Percentiles rank a stretch among this genome's conserved stretches.
phyloP scores from a whole-genome alignment of 2,113 vertebrate species.

The Leiothrix lutea region DNA sequence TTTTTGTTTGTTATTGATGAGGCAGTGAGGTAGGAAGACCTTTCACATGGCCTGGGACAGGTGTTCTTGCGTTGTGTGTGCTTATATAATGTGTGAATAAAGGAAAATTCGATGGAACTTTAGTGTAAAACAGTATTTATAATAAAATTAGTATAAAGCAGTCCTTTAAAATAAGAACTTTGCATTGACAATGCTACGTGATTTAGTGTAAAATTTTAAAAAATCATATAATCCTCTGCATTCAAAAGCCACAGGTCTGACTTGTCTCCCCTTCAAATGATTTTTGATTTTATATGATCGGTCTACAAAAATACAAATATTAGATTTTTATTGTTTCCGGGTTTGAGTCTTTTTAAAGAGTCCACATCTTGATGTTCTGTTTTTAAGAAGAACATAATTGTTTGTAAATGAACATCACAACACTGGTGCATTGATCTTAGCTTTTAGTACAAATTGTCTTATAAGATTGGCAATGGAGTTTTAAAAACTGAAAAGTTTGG shows the following conservation, averaged over 20 bases:
- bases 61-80: background rate
- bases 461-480: background rate
- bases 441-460: background rate
- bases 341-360: background rate
- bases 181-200: background rate
- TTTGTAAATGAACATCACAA: background rate
- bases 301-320: background rate
- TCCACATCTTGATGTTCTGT: background rate
- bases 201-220: background rate
- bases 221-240: background rate
- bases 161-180: background rate
- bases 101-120: background rate
- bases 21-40: background rate
- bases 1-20: background rate
- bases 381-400: background rate
- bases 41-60: background rate
- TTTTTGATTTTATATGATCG: background rate
- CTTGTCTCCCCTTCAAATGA: background rate
- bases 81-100: background rate
- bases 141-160: background rate
- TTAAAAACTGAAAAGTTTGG: background rate
- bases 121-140: background rate
- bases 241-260: background rate
- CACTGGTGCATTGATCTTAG: background rate
- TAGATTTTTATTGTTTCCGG: background rate